Evolutionary conservation across 2,888 invertebrate genomes (phyloP).

Genomic region (Amblyjoppa proteus): DNA sequence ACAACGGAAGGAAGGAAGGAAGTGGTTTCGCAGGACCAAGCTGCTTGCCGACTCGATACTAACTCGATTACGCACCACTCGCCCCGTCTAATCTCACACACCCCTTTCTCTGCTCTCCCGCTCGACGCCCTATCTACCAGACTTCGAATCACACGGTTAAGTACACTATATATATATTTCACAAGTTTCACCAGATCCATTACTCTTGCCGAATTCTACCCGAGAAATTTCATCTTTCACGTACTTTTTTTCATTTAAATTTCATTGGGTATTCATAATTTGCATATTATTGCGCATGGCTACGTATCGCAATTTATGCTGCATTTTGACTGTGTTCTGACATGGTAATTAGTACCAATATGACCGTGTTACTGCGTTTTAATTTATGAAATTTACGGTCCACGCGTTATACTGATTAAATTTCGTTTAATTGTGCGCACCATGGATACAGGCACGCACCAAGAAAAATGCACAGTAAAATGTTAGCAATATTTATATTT

Average conservation of each 20-base stretch:
- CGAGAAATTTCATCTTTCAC: background rate
- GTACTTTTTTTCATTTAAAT: conserved; percentile 16
- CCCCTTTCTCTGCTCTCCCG: conserved; percentile 36
- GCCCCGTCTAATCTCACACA: conserved; percentile 60
- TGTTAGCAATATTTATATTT: background rate
- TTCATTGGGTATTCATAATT: conserved; percentile 4
- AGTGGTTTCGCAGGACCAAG: conserved; percentile 65
- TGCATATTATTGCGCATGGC: background rate
- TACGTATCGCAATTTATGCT: conserved; percentile 1
- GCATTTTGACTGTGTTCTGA: conserved; percentile 9
- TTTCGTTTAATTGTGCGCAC: background rate
- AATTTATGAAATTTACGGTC: background rate
- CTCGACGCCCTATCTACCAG: conserved; percentile 8
- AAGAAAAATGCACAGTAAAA: background rate
- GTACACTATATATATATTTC: background rate
- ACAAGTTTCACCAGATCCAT: background rate
- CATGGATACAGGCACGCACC: background rate
- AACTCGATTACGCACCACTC: conserved; percentile 69
- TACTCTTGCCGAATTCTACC: background rate
- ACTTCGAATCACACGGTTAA: conserved; percentile 48
- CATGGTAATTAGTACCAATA: background rate
- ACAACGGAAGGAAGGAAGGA: conserved; percentile 63
- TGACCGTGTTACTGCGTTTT: background rate
- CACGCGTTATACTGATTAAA: background rate
- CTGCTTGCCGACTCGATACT: conserved; percentile 68